A percentile compares a stretch with the other conserved stretches of the same genome.
These are phyloP conservation scores for Mesopsocus fuscifrons DNA, from an alignment of 2,888 invertebrate genomes.

Conservation along the genomic window DNA sequence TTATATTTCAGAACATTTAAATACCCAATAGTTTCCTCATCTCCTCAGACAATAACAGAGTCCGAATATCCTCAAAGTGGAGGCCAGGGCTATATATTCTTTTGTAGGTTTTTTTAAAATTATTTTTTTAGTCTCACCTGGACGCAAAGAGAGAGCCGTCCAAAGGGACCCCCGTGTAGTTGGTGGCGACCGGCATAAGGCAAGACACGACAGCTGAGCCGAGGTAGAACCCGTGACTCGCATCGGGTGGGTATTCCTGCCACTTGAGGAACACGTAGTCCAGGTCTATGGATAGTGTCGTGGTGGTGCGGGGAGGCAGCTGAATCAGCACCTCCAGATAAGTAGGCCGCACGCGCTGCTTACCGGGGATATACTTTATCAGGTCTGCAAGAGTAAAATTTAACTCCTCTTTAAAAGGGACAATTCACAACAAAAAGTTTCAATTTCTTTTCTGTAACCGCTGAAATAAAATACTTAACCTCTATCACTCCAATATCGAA, in stretches of 20 bases:
- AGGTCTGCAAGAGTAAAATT: slow-evolving; percentile 22
- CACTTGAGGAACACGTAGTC: slow-evolving; percentile 94
- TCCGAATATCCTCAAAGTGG: too few relatives aligned
- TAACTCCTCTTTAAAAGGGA: too few relatives aligned
- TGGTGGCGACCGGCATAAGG: slow-evolving; percentile 53
- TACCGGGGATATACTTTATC: slow-evolving; percentile 47
- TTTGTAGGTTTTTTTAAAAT: too few relatives aligned
- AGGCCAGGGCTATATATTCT: too few relatives aligned
- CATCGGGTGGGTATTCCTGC: slow-evolving; percentile 99
- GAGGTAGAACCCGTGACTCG: slow-evolving; percentile 95
- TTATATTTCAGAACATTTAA: too few relatives aligned
- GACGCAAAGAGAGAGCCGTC: slow-evolving; percentile 29
- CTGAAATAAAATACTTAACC: too few relatives aligned
- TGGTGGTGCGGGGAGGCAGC: slow-evolving; percentile 60
- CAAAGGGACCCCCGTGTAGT: slow-evolving; percentile 57
- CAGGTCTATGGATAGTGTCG: slow-evolving; percentile 70
- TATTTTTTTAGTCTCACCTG: too few relatives aligned
- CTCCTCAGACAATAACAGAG: too few relatives aligned
- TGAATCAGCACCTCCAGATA: slow-evolving; percentile 69
- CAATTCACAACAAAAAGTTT: too few relatives aligned
- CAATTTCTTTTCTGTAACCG: too few relatives aligned
- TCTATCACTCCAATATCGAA: too few relatives aligned
- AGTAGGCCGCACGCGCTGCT: slow-evolving; percentile 65
- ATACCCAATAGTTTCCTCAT: too few relatives aligned
- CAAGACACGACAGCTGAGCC: slow-evolving; percentile 72